Base-by-base conservation (phyloP, 2,888 invertebrate species). In the Odontothrips loti region DNA sequence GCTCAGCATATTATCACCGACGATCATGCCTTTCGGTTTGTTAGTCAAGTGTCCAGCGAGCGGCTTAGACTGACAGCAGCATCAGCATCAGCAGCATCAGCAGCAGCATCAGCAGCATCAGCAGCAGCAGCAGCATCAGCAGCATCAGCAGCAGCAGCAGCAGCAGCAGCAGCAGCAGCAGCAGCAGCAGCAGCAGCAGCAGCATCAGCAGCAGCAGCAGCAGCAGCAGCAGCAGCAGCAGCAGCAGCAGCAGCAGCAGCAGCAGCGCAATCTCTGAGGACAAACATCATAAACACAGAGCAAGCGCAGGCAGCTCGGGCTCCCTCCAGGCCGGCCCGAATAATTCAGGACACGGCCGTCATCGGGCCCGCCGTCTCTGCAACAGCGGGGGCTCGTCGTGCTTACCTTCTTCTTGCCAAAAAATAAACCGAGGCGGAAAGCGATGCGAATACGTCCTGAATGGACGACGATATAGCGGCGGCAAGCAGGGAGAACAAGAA, bases 281-380 rank as follows among this genome's bases (percentile, higher is more conserved):
- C 68, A 75, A 75, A 75, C 68, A 27, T 75, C 68, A 75, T 75
- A 75, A 23, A 27, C 68, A 75, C 68, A 75, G 58, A 58, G 27
- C 68, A 12, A 58, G 58, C 58, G 15, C n/a, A 6, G 34, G 34
- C 34, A 43, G 34, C 34, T 6, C 34, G 34, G 34, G 34, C 34
- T 6, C 3, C 2, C 34, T 43, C 34, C 3, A 6, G 34, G 34
- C 34, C 34, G 34, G 58, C 58, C 11, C 20, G 58, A 58, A 58
- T 58, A 58, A 58, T 58, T 58, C 58, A 58, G 58, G 23, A 23
- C 68, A 27, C 68, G 23, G 68, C 68, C 23, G 9, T n/a, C 68
- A 51, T 1, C 17, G 15, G 51, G 51, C 51, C 51, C 15, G 51
- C 48, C 48, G 9, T 9, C 48, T 48, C 48, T 1, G 51, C 51